phyloP scores from a whole-genome alignment of 2,888 invertebrate genomes.

The Julus scanicus region DNA sequence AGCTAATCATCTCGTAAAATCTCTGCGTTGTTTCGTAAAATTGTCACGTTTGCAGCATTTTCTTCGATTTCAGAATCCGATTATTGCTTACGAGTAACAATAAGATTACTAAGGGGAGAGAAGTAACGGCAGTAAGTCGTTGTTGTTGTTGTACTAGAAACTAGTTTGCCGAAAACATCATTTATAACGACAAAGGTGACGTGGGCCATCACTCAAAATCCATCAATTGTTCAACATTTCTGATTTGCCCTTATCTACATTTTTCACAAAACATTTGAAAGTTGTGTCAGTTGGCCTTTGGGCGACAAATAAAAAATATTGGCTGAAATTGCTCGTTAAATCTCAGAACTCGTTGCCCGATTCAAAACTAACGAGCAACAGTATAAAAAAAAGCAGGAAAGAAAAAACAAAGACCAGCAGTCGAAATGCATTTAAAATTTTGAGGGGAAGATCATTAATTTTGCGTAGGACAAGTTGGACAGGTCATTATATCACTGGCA shows the following conservation, averaged over 20 bases:
- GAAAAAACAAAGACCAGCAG: slow-evolving; percentile 33
- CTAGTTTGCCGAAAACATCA: slow-evolving; percentile 19
- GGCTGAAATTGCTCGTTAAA: slow-evolving; percentile 22
- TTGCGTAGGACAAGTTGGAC: slow-evolving; percentile 5
- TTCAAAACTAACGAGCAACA: neutral
- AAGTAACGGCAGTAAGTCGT: neutral
- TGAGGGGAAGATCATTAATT: slow-evolving; percentile 17
- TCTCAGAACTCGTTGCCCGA: neutral
- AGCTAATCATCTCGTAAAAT: no score
- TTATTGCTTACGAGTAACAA: no score
- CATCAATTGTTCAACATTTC: slow-evolving; percentile 10
- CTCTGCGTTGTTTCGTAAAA: no score
- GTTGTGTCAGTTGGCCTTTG: neutral
- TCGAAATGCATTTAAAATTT: neutral
- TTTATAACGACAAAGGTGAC: slow-evolving; percentile 5
- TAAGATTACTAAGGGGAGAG: no score
- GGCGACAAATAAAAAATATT: slow-evolving; percentile 26
- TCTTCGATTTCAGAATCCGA: no score
- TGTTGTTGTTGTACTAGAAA: neutral
- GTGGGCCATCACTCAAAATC: slow-evolving; percentile 1
- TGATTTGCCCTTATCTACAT: slow-evolving; percentile 27
- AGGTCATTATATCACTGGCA: slow-evolving; percentile 8
- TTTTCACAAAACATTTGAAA: slow-evolving; percentile 2
- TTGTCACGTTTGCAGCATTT: no score
- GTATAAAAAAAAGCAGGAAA: neutral